These are phyloP conservation scores for Myotis davidii DNA, from an alignment of 2,113 vertebrate genomes.

Conservation along the genomic window DNA sequence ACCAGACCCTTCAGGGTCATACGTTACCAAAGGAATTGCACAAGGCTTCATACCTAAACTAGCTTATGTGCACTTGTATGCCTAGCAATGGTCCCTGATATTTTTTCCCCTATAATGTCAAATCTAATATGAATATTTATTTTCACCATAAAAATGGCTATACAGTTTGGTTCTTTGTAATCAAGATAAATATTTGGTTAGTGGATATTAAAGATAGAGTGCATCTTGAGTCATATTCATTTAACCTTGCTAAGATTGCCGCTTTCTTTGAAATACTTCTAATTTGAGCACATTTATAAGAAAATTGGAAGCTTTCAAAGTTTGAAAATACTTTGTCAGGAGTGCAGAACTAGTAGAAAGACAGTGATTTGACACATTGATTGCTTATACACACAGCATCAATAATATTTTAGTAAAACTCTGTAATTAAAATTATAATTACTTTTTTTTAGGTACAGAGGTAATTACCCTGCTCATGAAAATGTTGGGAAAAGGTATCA, in stretches of 20 bases:
- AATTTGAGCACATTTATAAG: conserved; percentile 5
- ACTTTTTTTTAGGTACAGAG: conserved; percentile 6
- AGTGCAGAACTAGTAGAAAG: not conserved
- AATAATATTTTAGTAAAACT: not conserved
- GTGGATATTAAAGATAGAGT: not conserved
- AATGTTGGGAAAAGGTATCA: not conserved
- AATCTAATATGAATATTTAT: not conserved
- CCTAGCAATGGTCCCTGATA: not conserved
- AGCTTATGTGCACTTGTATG: not conserved
- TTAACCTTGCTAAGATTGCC: conserved; percentile 19
- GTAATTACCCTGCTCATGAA: not conserved
- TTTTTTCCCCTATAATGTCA: not conserved
- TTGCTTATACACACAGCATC: not conserved
- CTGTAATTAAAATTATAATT: conserved; percentile 24
- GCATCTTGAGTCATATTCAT: not conserved
- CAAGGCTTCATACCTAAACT: not conserved
- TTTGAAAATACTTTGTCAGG: not conserved
- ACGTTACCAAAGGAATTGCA: no score
- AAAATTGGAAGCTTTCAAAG: not conserved
- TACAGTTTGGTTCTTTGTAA: not conserved
- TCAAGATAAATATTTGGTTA: not conserved
- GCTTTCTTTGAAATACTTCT: not conserved
- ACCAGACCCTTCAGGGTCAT: fast-evolving
- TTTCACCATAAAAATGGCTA: not conserved
- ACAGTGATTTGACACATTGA: not conserved